phyloP scores from a whole-genome alignment of 2,888 invertebrate species.

The Blastobasis adustella region DNA sequence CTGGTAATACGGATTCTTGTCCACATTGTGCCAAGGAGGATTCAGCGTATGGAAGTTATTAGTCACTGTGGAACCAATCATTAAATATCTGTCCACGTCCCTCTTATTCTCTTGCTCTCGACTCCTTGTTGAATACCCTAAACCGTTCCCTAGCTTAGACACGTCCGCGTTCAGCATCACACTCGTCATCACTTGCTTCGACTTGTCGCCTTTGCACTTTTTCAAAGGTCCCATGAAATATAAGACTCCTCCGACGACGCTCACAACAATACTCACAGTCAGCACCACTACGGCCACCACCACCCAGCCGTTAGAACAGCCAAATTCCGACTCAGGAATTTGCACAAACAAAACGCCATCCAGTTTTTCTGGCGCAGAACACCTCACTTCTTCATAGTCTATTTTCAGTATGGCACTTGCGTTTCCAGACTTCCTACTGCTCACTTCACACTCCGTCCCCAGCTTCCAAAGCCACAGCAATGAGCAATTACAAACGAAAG shows the following conservation, averaged over 20 bases:
- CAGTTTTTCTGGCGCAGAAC: constrained; percentile 74
- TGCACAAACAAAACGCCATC: constrained; percentile 68
- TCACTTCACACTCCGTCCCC: constrained; percentile 56
- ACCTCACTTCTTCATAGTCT: constrained; percentile 75
- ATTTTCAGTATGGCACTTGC: constrained; percentile 59
- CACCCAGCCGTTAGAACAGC: constrained; percentile 77
- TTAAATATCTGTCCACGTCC: constrained; percentile 67
- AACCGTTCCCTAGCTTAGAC: constrained; percentile 65
- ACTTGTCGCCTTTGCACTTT: constrained; percentile 69
- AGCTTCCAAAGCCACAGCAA: constrained; percentile 90
- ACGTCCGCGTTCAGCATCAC: constrained; percentile 70
- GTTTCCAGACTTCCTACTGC: constrained; percentile 48
- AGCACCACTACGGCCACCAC: constrained; percentile 70
- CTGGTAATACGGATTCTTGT: constrained; percentile 65
- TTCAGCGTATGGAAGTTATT: constrained; percentile 70
- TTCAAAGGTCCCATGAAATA: constrained; percentile 69
- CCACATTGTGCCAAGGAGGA: constrained; percentile 69
- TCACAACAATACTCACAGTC: constrained; percentile 71
- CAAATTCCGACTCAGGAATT: constrained; percentile 77
- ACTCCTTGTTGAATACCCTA: constrained; percentile 64
- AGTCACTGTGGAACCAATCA: constrained; percentile 69
- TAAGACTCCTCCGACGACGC: constrained; percentile 64
- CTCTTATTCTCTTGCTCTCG: constrained; percentile 64
- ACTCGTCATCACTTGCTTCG: constrained; percentile 71
- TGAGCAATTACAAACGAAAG: constrained; percentile 90